Base-by-base conservation (phyloP, 2,113 vertebrate genomes). In the Chionodraco myersi region DNA sequence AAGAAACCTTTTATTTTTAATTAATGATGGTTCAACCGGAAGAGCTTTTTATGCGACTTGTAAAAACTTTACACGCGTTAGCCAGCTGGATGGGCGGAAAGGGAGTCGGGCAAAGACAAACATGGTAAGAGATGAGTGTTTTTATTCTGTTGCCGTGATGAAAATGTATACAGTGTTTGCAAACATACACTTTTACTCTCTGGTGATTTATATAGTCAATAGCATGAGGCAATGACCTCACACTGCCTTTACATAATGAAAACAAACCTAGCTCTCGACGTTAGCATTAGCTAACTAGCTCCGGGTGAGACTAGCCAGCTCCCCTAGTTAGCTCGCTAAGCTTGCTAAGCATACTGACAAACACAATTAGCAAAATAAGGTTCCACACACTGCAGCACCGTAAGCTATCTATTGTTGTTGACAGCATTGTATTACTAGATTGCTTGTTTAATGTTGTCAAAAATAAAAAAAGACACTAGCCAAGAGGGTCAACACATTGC, bases 81-180 rank as follows among this genome's bases (percentile, higher is more conserved):
- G 86, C 90, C 71, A 94, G 94, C 90, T 93, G 88, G 82, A 93
- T 94, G 93, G 94, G 93, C 93, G 93, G 81, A 94, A 89, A 92
- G 88, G 85, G 88, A 92, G 92, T 88, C 92, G 79, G 88, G 91
- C 89, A 80, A 86, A 94, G 90, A 94, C 94, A 94, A 95, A 95
- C 93, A 95, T 95, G 95, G 95, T 95, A 79, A 93, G 89, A 89
- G 81, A 81, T 56, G 11, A 57, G 14, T 70, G 21, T 54, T 80
- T 54, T 57, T 48, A 3, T 14, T 16, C 6, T 44, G 12, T 2
- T 75, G 16, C 15, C 10, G 3, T 3, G 18, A 16, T 51, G 9
- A 3, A 54, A 52, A 64, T 36, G 30, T 10, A 58, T 52, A 26
- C 51, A 44, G 15, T 9, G 5, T 1, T 49, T 10, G 7, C 16